Percentiles rank a stretch among this genome's conserved stretches.
phyloP scores from a whole-genome alignment of 2,797 vertebrate species.

The Botia almorhae region DNA sequence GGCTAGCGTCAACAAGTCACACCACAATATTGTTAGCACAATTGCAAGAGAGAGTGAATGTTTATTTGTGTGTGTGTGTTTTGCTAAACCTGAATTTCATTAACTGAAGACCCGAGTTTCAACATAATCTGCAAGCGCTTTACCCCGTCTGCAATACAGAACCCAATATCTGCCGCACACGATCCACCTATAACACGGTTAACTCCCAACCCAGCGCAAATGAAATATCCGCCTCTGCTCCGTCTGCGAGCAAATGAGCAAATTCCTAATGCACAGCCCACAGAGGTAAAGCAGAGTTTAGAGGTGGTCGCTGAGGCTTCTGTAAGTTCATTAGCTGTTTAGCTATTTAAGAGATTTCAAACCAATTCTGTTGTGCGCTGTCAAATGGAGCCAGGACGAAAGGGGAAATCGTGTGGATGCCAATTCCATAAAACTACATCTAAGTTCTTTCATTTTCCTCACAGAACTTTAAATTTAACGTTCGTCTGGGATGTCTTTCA shows the following conservation, averaged over 20 bases:
- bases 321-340: constrained; percentile 54
- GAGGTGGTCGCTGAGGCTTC: constrained; percentile 35
- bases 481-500: constrained; percentile 19
- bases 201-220: constrained; percentile 55
- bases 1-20: neutral
- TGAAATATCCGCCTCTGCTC: constrained; percentile 59
- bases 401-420: constrained; percentile 22
- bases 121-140: constrained; percentile 39
- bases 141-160: constrained; percentile 57
- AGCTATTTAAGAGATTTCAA: constrained; percentile 19
- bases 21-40: constrained; percentile 9
- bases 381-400: constrained; percentile 32
- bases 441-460: constrained; percentile 36
- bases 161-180: constrained; percentile 55
- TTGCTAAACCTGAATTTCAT: constrained; percentile 20
- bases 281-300: constrained; percentile 25
- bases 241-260: constrained; percentile 53
- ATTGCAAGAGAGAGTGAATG: neutral
- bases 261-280: constrained; percentile 48
- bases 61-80: neutral
- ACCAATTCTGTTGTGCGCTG: constrained; percentile 13
- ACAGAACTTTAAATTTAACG: constrained; percentile 25
- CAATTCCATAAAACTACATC: constrained; percentile 25
- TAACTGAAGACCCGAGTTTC: constrained; percentile 24
- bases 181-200: constrained; percentile 50